Evolutionary conservation across 1,140 invertebrate genomes (phyloP).

Genomic region (Whitmania pigra): DNA sequence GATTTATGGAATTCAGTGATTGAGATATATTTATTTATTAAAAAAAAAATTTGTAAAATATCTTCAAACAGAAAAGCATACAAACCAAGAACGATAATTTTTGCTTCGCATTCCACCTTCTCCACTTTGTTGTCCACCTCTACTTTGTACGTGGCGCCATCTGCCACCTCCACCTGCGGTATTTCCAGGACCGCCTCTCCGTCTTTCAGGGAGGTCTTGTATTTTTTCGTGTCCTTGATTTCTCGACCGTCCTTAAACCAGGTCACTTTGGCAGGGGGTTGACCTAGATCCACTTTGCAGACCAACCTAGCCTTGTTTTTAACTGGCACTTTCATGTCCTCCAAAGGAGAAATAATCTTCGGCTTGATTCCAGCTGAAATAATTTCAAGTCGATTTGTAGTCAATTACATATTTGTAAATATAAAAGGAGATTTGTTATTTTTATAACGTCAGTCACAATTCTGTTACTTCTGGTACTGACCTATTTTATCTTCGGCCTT

Average conservation of each 20-base stretch:
- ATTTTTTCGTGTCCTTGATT: constrained; percentile 36
- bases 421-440: too few species aligned
- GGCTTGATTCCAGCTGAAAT: constrained; percentile 24
- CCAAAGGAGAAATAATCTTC: constrained; percentile 20
- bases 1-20: not conserved
- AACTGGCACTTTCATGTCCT: constrained; percentile 19
- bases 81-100: constrained; percentile 38
- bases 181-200: constrained; percentile 37
- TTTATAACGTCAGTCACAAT: not conserved
- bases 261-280: constrained; percentile 14
- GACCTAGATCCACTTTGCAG: constrained; percentile 21
- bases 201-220: constrained; percentile 38
- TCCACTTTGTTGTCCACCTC: constrained; percentile 36
- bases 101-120: constrained; percentile 36
- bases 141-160: constrained; percentile 37
- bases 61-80: constrained; percentile 3
- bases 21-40: not conserved
- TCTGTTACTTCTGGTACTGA: constrained; percentile 13
- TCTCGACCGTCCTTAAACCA: constrained; percentile 33
- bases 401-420: not conserved
- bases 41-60: not conserved
- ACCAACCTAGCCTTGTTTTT: constrained; percentile 13
- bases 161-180: constrained; percentile 35
- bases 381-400: not conserved
- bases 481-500: constrained; percentile 71